phyloP scores from a whole-genome alignment of 2,797 vertebrate species.

The Peromyscus melanophrys region DNA sequence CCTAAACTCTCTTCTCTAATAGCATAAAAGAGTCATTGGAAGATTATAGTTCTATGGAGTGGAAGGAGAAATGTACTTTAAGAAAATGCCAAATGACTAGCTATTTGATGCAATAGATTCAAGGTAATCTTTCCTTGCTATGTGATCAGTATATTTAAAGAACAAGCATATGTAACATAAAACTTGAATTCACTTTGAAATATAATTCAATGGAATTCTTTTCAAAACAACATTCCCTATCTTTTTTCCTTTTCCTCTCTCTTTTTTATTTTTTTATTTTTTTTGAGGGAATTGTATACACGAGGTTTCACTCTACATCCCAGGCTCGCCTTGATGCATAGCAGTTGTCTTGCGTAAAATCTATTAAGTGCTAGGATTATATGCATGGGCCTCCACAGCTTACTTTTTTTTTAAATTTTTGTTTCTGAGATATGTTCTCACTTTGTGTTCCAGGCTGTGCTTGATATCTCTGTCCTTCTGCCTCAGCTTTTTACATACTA shows the following conservation, averaged over 20 bases:
- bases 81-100: constrained; percentile 1
- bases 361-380: not conserved
- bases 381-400: not conserved
- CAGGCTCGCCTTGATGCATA: not conserved
- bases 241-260: not conserved
- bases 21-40: not conserved
- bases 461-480: not conserved
- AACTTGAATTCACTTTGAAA: constrained; percentile 50
- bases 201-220: not conserved
- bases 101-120: not conserved
- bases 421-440: not conserved
- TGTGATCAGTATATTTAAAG: constrained; percentile 41
- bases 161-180: not conserved
- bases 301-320: not conserved
- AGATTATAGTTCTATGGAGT: constrained; percentile 9
- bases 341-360: not conserved
- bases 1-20: not conserved
- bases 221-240: constrained; percentile 19
- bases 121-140: not conserved
- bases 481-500: not conserved
- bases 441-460: not conserved
- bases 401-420: not conserved
- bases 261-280: too few species aligned
- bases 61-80: not conserved
- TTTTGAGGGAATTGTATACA: not conserved